phyloP scores from a whole-genome alignment of 2,888 invertebrate genomes.

The Kryphioiulus occultus region DNA sequence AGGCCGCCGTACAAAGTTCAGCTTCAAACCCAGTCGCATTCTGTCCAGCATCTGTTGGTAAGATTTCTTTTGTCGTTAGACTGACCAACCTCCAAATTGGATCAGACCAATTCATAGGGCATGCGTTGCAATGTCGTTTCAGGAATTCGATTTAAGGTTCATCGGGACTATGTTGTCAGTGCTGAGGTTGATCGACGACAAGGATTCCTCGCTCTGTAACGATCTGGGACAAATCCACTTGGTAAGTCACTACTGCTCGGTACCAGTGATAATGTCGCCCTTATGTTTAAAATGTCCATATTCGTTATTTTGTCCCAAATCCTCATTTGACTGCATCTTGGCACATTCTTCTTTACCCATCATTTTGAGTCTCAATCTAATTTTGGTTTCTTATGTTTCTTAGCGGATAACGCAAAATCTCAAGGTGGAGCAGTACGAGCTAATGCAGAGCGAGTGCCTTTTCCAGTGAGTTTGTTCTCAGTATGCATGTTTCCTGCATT shows the following conservation, averaged over 20 bases:
- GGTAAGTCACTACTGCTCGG: background rate
- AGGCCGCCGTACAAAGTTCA: slow-evolving; percentile 13
- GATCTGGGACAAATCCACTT: slow-evolving; percentile 14
- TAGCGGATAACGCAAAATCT: slow-evolving; percentile 3
- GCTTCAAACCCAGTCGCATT: background rate
- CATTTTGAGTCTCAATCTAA: background rate
- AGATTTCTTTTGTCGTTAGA: background rate
- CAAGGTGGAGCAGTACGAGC: background rate
- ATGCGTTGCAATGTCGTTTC: background rate
- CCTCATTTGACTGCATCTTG: too few relatives aligned
- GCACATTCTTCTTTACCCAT: too few relatives aligned
- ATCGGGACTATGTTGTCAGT: background rate
- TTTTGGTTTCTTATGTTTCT: background rate
- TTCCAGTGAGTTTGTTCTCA: background rate
- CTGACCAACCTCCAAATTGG: background rate
- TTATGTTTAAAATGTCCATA: background rate
- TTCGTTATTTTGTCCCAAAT: background rate
- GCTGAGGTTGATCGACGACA: background rate
- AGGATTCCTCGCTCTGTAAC: background rate
- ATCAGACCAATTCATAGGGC: background rate
- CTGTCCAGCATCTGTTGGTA: background rate
- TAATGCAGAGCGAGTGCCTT: background rate
- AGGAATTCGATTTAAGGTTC: slow-evolving; percentile 41
- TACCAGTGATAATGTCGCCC: background rate
- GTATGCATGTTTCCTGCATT: background rate